Percentiles rank a stretch among this genome's conserved stretches.
These are phyloP conservation scores for Bovichtus variegatus DNA, from an alignment of 2,797 vertebrate species.

Conservation along the genomic window DNA sequence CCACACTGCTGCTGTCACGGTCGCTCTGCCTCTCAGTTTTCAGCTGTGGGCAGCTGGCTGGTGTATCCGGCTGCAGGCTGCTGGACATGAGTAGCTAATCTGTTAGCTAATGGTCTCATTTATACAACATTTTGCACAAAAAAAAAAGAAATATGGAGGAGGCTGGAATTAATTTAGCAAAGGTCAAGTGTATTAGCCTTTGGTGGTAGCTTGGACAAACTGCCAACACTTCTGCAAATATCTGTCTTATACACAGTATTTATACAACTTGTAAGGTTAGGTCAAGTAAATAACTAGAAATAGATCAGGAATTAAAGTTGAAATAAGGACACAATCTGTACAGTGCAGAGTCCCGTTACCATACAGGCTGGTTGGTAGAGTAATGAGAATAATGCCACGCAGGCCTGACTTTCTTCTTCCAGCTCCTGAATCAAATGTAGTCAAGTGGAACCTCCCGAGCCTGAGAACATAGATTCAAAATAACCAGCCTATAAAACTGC, in stretches of 20 bases:
- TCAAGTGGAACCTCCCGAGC: slow-evolving; percentile 55
- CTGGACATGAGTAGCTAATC: slow-evolving; percentile 48
- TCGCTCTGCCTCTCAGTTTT: slow-evolving; percentile 59
- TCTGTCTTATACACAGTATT: slow-evolving; percentile 51
- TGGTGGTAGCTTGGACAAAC: slow-evolving; percentile 1
- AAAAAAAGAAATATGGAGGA: slow-evolving; percentile 19
- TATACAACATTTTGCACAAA: slow-evolving; percentile 12
- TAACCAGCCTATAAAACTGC: slow-evolving; percentile 48
- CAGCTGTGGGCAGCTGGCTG: slow-evolving; percentile 47
- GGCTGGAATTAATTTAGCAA: slow-evolving; percentile 56
- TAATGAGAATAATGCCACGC: slow-evolving; percentile 29
- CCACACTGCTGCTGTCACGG: slow-evolving; percentile 74
- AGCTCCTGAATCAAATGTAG: slow-evolving; percentile 59
- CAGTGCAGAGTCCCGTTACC: slow-evolving; percentile 18
- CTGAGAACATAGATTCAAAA: slow-evolving; percentile 63
- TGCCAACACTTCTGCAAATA: slow-evolving; percentile 28
- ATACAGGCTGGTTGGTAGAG: slow-evolving; percentile 13
- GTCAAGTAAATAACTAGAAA: slow-evolving; percentile 47
- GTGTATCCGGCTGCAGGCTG: slow-evolving; percentile 40
- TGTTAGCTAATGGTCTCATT: slow-evolving; percentile 47
- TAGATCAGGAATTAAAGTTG: slow-evolving; percentile 20
- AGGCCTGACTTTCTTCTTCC: slow-evolving; percentile 41
- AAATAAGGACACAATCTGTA: slow-evolving; percentile 2
- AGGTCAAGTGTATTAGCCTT: slow-evolving; percentile 62
- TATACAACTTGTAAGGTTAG: slow-evolving; percentile 29